phyloP scores from a whole-genome alignment of 2,888 invertebrate species.

The Zaprionus obscuricornis region DNA sequence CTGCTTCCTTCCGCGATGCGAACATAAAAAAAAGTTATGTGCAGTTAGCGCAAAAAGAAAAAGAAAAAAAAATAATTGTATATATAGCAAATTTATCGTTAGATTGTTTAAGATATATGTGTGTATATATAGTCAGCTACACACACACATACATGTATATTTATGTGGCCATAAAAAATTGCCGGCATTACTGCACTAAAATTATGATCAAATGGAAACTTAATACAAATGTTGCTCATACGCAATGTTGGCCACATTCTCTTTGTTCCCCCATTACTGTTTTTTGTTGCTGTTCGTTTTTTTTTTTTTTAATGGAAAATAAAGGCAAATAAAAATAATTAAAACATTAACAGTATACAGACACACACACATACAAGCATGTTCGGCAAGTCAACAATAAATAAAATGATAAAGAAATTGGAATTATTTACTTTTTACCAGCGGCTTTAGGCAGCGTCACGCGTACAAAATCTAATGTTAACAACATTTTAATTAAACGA shows the following conservation, averaged over 20 bases:
- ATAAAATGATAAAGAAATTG: conserved; percentile 60
- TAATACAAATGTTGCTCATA: conserved; percentile 38
- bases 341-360: conserved; percentile 41
- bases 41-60: conserved; percentile 7
- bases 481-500: conserved; percentile 72
- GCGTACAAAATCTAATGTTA: conserved; percentile 74
- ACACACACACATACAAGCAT: neutral
- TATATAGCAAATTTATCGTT: conserved; percentile 40
- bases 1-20: conserved; percentile 60
- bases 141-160: conserved; percentile 18
- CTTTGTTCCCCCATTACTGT: conserved; percentile 14
- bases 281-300: conserved; percentile 25
- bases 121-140: conserved; percentile 1
- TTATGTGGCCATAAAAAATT: conserved; percentile 48
- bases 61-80: conserved; percentile 10
- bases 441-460: conserved; percentile 58
- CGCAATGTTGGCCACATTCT: conserved; percentile 16
- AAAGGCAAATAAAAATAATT: conserved; percentile 61
- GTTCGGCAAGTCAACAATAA: conserved; percentile 36
- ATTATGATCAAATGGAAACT: conserved; percentile 65
- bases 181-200: conserved; percentile 39
- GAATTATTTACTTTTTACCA: conserved; percentile 68
- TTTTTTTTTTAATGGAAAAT: conserved; percentile 37
- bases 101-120: conserved; percentile 50
- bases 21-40: conserved; percentile 49